A percentile compares a stretch with the other conserved stretches of the same genome.
These are phyloP conservation scores for Nebria brevicollis DNA, from an alignment of 2,888 invertebrate genomes.

Conservation along the genomic window DNA sequence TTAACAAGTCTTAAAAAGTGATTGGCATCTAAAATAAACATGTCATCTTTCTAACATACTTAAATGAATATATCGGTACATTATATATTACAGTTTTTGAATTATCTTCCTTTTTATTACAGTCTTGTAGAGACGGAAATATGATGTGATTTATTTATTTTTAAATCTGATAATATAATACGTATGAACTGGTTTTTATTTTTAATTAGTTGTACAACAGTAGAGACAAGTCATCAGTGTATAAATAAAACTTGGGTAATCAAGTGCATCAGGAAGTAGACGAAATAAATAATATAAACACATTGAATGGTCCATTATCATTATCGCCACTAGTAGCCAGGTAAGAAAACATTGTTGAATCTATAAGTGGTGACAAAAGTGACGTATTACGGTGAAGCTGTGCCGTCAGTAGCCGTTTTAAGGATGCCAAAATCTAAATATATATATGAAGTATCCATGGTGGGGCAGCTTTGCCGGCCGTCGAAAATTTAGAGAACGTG, in stretches of 20 bases:
- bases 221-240: neutral
- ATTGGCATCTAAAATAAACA: no score
- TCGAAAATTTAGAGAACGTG: conserved; percentile 10
- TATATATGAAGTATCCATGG: conserved; percentile 22
- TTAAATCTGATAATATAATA: no score
- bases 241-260: neutral
- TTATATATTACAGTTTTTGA: no score
- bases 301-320: neutral
- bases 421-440: conserved; percentile 44
- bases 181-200: neutral
- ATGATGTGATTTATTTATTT: no score
- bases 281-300: neutral
- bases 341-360: conserved; percentile 21
- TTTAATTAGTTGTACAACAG: neutral
- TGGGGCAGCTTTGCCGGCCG: conserved; percentile 16
- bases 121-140: no score
- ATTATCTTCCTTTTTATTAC: no score
- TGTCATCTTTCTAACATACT: no score
- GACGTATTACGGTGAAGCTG: conserved; percentile 9
- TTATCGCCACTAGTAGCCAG: neutral
- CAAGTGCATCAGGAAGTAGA: neutral
- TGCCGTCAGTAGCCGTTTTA: conserved; percentile 23
- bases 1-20: no score
- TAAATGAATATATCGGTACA: no score
- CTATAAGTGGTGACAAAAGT: conserved; percentile 23